These are phyloP conservation scores for Arizona elegans DNA, from an alignment of 2,113 vertebrate genomes.

Conservation along the genomic window DNA sequence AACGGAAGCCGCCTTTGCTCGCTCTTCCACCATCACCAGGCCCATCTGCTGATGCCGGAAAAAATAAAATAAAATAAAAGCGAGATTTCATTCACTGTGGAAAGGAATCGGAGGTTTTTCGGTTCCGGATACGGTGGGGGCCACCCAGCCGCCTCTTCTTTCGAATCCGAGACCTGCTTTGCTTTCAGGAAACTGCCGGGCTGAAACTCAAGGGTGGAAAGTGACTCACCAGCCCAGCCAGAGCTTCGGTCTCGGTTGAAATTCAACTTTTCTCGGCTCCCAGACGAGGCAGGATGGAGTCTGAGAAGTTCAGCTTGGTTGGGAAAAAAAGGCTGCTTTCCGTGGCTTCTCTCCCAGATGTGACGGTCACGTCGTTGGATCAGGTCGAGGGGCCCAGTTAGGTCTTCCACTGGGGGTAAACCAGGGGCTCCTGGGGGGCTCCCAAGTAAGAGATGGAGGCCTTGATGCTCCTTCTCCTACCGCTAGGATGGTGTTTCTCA, in stretches of 20 bases:
- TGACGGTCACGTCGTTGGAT: not conserved
- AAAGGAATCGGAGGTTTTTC: slow-evolving; percentile 71
- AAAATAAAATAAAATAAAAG: not conserved
- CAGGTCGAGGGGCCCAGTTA: not conserved
- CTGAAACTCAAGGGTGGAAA: slow-evolving; percentile 59
- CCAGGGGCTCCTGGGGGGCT: too few species aligned
- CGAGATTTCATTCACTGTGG: slow-evolving; percentile 58
- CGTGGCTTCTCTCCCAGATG: not conserved
- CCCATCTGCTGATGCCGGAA: slow-evolving; percentile 51
- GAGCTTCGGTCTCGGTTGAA: not conserved
- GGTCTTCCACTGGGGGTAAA: not conserved
- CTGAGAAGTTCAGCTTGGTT: not conserved
- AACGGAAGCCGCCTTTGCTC: not conserved
- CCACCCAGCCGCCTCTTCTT: slow-evolving; percentile 45
- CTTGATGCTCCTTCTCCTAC: not conserved
- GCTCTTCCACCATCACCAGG: slow-evolving; percentile 26
- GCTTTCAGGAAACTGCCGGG: slow-evolving; percentile 65
- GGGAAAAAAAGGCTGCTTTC: not conserved
- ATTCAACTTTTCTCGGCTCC: slow-evolving; percentile 35
- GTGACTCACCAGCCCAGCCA: slow-evolving; percentile 52
- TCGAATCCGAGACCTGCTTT: slow-evolving; percentile 58
- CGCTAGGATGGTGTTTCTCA: too few species aligned
- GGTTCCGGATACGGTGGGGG: slow-evolving; percentile 68
- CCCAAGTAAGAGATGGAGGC: not conserved
- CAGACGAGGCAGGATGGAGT: not conserved